Evolutionary conservation across 2,888 invertebrate genomes (phyloP).

Genomic region (Hoplodrina ambigua): DNA sequence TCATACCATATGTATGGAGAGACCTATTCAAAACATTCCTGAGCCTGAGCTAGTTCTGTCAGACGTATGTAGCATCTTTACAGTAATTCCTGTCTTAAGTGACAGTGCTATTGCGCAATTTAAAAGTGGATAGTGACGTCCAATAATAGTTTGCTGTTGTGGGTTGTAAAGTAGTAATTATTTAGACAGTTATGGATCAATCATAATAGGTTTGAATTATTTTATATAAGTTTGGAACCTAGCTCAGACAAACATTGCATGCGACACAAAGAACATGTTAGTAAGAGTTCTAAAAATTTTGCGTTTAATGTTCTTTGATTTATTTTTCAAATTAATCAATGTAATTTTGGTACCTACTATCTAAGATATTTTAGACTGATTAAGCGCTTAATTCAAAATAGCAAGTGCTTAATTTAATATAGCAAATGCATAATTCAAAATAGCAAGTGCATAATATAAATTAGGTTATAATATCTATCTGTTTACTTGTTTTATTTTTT

Average conservation of each 20-base stretch:
- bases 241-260: background rate
- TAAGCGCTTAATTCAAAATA: background rate
- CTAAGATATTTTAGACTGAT: conserved; percentile 5
- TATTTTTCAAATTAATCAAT: background rate
- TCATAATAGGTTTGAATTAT: background rate
- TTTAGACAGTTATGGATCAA: no score
- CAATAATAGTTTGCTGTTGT: no score
- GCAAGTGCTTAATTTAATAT: no score
- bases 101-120: no score
- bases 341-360: background rate
- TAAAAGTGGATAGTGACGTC: background rate
- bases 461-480: background rate
- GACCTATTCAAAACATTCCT: no score
- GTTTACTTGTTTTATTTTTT: background rate
- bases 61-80: no score
- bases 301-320: background rate
- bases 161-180: no score
- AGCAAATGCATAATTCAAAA: no score
- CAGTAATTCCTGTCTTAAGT: background rate
- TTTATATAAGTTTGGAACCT: background rate
- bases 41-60: no score
- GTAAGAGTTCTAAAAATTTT: background rate
- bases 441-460: no score
- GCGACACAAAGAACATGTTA: no score
- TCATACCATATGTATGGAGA: no score